Conservation (phyloP, 2,113 vertebrate genomes). For the Hiodon alosoides region DNA sequence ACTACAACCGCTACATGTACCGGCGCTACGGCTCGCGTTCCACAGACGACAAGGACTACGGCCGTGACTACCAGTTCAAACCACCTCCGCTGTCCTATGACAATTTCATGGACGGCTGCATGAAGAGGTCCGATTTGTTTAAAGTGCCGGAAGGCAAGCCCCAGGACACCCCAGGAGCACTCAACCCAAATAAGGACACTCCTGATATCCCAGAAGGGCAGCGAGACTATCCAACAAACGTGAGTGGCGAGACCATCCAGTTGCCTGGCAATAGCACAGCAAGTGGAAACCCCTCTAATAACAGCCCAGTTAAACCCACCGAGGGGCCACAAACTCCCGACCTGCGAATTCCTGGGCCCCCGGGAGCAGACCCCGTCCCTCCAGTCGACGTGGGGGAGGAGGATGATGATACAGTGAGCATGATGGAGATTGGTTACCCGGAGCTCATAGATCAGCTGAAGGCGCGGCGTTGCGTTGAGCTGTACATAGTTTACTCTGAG, state of each 20-base stretch:
- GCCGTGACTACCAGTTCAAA: conserved; percentile 45
- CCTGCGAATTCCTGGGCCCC: not conserved
- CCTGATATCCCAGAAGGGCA: not conserved
- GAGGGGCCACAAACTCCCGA: not conserved
- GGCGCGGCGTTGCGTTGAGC: conserved; percentile 52
- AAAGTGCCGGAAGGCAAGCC: conserved; percentile 24
- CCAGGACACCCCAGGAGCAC: not conserved
- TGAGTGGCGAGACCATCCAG: not conserved
- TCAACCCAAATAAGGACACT: not conserved
- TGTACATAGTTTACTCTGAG: conserved; percentile 54
- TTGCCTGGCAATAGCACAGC: not conserved
- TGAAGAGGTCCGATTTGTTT: conserved; percentile 47
- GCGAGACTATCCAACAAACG: not conserved
- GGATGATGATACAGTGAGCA: conserved; percentile 48
- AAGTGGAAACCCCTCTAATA: not conserved
- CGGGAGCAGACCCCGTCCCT: not conserved
- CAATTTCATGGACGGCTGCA: conserved; percentile 52
- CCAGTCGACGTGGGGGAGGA: not conserved
- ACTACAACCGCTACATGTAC: conserved; percentile 66
- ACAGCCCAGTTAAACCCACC: not conserved
- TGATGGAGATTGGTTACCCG: conserved; percentile 64
- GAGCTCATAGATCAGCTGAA: conserved; percentile 61
- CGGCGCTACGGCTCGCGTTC: conserved; percentile 44
- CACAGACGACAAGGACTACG: conserved; percentile 45
- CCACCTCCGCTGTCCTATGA: conserved; percentile 44